Evolutionary conservation across 2,888 invertebrate genomes (phyloP), one percentile per base, ranked within the genome.

Genomic region (Pandemis heparana): DNA sequence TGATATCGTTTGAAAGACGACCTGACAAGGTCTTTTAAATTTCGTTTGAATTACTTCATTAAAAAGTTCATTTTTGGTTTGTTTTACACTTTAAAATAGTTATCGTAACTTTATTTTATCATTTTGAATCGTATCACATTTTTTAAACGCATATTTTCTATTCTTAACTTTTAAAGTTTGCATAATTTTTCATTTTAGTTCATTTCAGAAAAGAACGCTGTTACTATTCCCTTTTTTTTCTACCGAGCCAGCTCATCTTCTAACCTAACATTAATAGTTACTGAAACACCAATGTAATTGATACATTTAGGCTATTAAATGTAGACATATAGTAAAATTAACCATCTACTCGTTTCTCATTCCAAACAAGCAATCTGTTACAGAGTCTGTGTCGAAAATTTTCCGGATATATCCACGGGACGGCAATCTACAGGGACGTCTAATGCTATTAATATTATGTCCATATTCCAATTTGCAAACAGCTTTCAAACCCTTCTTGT

Each of bases 241-340:
- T 59, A 10, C 9, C 68, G 18, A 67, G 32, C 32, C 10, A 60
- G 59, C 68, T 16, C 38, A 23, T 59, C 23, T 12, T 41, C 12
- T 59, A 60, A 48, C 60, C 53, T 68, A 68, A 68, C 68, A 60
- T 48, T 68, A n/a, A 67, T 14, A 53, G 32, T 18, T 53, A 18
- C 8, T 43, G 38, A 68, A 68, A 68, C 68, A 68, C 18, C 48
- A 48, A 68, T 61, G 60, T 43, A 53, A 53, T 56, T 59, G 9
- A 32, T n/a, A 59, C 56, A 43, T 53, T 53, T 68, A 59, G 67
- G 67, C 67, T 67, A 59, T 67, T 56, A 66, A 18, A 43, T 67
- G 56, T 59, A 67, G 43, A 56, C 66, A 53, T 56, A 23, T 56
- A 56, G 10, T 56, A 10, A 66, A 66, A 53, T 18, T 64, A 56